Base-by-base conservation (phyloP, 2,797 vertebrate species). In the Enteromius anoplus region DNA sequence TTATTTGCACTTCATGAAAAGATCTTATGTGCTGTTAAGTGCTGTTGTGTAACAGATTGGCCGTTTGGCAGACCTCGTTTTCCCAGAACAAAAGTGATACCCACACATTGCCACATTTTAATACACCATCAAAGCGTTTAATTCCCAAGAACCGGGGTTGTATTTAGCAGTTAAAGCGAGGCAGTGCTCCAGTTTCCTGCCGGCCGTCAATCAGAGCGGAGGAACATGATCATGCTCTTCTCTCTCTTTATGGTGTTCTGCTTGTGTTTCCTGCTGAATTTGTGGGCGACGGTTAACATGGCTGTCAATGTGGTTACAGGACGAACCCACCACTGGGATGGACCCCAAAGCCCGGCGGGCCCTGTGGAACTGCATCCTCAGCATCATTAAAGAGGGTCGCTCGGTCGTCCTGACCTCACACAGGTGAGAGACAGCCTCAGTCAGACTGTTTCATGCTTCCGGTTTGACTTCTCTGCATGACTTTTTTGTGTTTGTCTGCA, bases 301-400 rank as follows among this genome's bases (percentile, higher is more conserved):
- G 53, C 8, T 87, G 58, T 88, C 15, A 49, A 85, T 88, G 65
- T 70, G 45, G 84, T 86, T 70, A 81, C 89, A 99, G 98, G 98
- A 99, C 85, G 98, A 99, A 88, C 98, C 98, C 65, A 99, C 98
- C n/a, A 99, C 98, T 81, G 98, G 97, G 32, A 99, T 99, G 98
- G 98, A 99, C 89, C 98, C 98, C 5, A 99, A 99, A 87, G 97
- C 98, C 17, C 95, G 97, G 0, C 94, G 97, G 5, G 98, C 98
- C 86, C 89, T 99, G 80, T 99, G 98, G 98, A 99, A 99, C 87
- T 96, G 97, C 62, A 98, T 98, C 86, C 93, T 98, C 29, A 97
- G 96, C 87, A 93, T 99, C 70, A 94, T 99, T 89, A 99, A 98
- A 90, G 98, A 99, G 91, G 97, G 98, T 8, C 95, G 98, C 90